Percentiles rank a stretch among this genome's conserved stretches.
Evolutionary conservation across 2,888 invertebrate species (phyloP).

Genomic region (Leptopterna dolabrata): DNA sequence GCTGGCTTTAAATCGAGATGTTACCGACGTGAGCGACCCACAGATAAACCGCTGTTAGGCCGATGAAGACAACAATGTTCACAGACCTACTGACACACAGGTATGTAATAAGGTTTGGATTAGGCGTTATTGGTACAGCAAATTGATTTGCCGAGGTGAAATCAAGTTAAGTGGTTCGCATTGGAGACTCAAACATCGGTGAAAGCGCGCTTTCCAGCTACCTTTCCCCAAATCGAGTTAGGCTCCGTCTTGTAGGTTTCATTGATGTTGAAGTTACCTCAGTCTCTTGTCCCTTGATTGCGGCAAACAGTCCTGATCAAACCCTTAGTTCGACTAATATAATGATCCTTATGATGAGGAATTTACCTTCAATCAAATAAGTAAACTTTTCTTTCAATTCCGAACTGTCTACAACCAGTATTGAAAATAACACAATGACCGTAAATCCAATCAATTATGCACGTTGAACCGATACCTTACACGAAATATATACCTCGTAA

Average conservation of each 20-base stretch:
- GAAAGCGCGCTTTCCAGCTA: conserved; percentile 2
- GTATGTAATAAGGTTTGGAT: conserved; percentile 28
- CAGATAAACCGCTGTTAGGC: not conserved
- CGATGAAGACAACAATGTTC: not conserved
- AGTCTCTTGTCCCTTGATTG: conserved; percentile 4
- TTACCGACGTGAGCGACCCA: not conserved
- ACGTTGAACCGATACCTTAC: too few species aligned
- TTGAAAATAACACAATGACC: too few species aligned
- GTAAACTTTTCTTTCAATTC: too few species aligned
- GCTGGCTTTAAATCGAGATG: too few species aligned
- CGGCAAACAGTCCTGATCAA: not conserved
- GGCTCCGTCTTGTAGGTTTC: conserved; percentile 26
- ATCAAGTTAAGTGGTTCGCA: conserved; percentile 24
- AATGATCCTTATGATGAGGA: not conserved
- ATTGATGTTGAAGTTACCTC: not conserved
- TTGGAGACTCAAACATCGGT: conserved; percentile 6
- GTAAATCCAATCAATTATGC: too few species aligned
- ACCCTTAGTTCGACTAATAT: not conserved
- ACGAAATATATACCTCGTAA: too few species aligned
- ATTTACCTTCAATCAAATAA: not conserved
- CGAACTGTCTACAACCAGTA: too few species aligned
- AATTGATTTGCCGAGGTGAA: conserved; percentile 38
- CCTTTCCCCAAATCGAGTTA: conserved; percentile 14
- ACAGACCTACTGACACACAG: not conserved
- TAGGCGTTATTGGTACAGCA: conserved; percentile 30